phyloP scores from a whole-genome alignment of 2,888 invertebrate genomes.

The Amiota mariae region DNA sequence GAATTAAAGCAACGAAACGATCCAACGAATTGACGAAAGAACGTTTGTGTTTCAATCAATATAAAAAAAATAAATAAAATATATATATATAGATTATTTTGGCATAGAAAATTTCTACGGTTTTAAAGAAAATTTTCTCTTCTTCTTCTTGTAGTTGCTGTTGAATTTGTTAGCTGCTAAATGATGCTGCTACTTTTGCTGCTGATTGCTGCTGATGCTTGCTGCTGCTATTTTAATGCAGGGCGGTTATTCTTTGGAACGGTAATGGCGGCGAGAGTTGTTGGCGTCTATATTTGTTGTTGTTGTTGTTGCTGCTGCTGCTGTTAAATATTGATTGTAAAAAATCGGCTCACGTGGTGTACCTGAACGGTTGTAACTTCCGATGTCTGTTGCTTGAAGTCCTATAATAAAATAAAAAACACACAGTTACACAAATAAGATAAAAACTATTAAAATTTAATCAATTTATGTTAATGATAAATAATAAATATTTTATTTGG shows the following conservation, averaged over 20 bases:
- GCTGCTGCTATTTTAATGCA: background rate
- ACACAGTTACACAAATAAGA: background rate
- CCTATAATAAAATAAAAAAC: conserved; percentile 75
- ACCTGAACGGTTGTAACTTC: conserved; percentile 96
- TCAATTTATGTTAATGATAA: too few species aligned
- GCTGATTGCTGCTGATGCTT: too few species aligned
- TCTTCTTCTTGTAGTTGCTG: conserved; percentile 3
- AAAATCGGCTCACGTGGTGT: conserved; percentile 83
- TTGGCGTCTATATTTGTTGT: conserved; percentile 30
- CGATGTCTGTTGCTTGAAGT: conserved; percentile 97
- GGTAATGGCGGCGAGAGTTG: conserved; percentile 25
- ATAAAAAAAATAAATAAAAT: too few species aligned
- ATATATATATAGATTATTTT: too few species aligned
- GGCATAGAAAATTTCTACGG: background rate
- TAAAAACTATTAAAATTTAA: background rate
- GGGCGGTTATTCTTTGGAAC: background rate
- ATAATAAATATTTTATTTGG: too few species aligned
- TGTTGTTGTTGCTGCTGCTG: conserved; percentile 36
- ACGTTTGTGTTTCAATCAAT: too few species aligned
- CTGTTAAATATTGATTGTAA: conserved; percentile 42
- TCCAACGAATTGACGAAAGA: too few species aligned
- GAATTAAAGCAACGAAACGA: too few species aligned
- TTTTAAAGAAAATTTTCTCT: background rate
- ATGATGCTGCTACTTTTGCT: background rate
- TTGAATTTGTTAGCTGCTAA: conserved; percentile 1